phyloP scores from a whole-genome alignment of 2,113 vertebrate genomes.

The Sitta europaea region DNA sequence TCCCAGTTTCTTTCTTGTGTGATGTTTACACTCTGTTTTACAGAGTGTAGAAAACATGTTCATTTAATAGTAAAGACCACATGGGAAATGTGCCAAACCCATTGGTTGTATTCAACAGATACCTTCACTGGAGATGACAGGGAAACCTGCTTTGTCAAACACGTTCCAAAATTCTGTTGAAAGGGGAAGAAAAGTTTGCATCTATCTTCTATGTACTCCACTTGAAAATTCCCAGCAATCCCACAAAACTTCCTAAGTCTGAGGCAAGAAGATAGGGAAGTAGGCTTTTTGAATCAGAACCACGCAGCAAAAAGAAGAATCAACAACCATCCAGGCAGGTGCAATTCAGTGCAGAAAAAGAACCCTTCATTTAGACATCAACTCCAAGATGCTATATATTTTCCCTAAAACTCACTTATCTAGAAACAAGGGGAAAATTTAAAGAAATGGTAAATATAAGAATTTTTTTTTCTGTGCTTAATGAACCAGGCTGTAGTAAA shows the following conservation, averaged over 20 bases:
- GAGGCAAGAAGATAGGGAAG: not conserved
- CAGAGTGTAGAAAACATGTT: not conserved
- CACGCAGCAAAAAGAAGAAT: not conserved
- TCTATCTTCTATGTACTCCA: not conserved
- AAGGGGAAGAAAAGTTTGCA: not conserved
- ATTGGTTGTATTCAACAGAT: not conserved
- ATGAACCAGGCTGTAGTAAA: not conserved
- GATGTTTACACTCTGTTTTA: not conserved
- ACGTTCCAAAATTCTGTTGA: not conserved
- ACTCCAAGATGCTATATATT: not conserved
- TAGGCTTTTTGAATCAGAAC: not conserved
- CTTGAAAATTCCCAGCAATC: not conserved
- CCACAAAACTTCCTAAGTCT: not conserved
- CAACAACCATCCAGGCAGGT: accelerated
- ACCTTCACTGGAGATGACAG: not conserved
- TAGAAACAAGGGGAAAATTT: not conserved
- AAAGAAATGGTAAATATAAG: not conserved
- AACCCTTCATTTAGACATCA: not conserved
- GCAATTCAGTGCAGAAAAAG: not conserved
- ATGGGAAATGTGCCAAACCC: not conserved
- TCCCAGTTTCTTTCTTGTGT: not conserved
- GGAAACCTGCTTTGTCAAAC: not conserved
- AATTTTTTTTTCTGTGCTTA: not conserved
- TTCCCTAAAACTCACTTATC: not conserved
- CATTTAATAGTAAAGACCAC: not conserved